Percentiles rank a stretch among this genome's conserved stretches.
Evolutionary conservation across 1,140 invertebrate genomes (phyloP).

Genomic region (Telenomus remus): DNA sequence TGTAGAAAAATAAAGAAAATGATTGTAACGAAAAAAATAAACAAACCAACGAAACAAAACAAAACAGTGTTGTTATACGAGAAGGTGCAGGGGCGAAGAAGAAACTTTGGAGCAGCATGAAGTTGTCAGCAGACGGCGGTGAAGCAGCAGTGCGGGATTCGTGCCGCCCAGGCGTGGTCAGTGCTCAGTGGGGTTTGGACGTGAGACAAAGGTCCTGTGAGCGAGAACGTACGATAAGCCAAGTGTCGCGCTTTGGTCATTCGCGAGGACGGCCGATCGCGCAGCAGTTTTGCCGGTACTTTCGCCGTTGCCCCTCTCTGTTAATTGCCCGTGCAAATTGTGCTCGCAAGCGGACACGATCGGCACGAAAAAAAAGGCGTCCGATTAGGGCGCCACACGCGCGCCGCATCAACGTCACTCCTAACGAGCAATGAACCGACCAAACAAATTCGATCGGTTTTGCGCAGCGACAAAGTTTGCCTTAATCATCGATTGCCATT

Average conservation of each 20-base stretch:
- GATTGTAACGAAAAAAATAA: too few species aligned
- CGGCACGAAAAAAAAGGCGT: slow-evolving; percentile 7
- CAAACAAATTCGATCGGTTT: slow-evolving; percentile 10
- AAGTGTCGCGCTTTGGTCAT: slow-evolving; percentile 11
- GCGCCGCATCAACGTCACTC: slow-evolving; percentile 9
- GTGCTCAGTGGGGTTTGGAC: slow-evolving; percentile 14
- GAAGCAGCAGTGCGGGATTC: slow-evolving; percentile 2
- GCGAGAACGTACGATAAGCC: slow-evolving; percentile 2
- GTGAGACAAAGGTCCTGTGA: slow-evolving; percentile 5
- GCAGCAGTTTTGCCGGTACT: not conserved
- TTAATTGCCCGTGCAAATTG: not conserved
- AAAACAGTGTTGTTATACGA: too few species aligned
- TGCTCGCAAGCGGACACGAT: not conserved
- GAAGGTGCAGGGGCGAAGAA: not conserved
- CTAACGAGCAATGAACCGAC: slow-evolving; percentile 18
- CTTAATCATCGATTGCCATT: slow-evolving; percentile 13
- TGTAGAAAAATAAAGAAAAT: too few species aligned
- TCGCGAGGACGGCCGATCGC: slow-evolving; percentile 6
- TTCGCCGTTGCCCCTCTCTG: not conserved
- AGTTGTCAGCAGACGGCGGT: not conserved
- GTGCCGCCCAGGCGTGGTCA: slow-evolving; percentile 24
- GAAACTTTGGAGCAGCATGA: not conserved
- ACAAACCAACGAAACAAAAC: too few species aligned
- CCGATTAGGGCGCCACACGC: slow-evolving; percentile 14
- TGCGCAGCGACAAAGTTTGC: not conserved